Conservation (phyloP, 2,113 vertebrate species). For the Corvus hawaiiensis region DNA sequence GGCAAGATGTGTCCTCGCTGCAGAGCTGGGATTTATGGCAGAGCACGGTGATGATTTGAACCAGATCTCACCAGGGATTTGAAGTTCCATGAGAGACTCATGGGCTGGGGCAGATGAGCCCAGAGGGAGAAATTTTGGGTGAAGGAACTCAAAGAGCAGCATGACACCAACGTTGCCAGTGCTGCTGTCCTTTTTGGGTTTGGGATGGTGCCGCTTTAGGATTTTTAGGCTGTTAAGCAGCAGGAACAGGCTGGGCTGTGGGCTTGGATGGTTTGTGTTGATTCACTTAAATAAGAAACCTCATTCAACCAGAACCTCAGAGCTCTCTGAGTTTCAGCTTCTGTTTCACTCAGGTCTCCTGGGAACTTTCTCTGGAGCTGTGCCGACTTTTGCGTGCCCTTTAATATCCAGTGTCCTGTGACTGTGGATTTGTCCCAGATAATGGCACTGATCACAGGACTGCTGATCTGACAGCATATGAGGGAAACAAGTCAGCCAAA, state of each 20-base stretch:
- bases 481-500: background rate
- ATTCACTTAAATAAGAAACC: background rate
- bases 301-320: background rate
- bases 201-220: background rate
- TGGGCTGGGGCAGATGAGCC: background rate
- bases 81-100: background rate
- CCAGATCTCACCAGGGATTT: background rate
- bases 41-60: background rate
- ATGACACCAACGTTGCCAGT: fast-evolving
- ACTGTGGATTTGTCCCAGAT: background rate
- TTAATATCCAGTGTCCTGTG: background rate
- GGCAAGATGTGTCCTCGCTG: background rate
- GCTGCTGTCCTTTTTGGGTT: background rate
- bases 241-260: background rate
- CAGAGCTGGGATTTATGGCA: background rate
- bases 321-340: background rate
- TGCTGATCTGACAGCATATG: background rate
- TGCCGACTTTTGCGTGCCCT: background rate
- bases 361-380: background rate
- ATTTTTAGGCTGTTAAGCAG: background rate
- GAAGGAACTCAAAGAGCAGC: background rate
- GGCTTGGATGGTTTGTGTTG: background rate
- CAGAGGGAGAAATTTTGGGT: background rate
- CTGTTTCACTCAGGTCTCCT: background rate
- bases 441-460: background rate